Evolutionary conservation across 2,888 invertebrate species (phyloP), one percentile per base, ranked within the genome.

Genomic region (Meteorus colon): DNA sequence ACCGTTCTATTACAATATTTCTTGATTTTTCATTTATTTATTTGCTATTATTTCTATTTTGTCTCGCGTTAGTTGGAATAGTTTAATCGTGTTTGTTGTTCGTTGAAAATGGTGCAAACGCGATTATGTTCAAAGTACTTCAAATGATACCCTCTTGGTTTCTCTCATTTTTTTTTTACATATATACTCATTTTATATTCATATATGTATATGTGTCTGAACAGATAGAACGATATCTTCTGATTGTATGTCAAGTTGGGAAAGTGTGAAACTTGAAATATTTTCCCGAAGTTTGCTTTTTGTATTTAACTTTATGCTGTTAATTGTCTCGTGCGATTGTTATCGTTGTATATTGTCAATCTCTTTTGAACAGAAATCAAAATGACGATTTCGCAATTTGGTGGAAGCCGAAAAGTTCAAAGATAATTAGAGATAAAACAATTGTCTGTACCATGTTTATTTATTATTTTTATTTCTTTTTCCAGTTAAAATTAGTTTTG

Each of bases 91-190:
- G 75, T 78, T 79, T 77, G 72, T 73, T 63, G 73, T 76, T 81
- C 74, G 73, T 76, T 79, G 73, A 77, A 74, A 77, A 80, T 73
- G 60, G 16, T 76, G 62, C 12, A 51, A 80, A 74, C 76, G 77
- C 66, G 55, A 60, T 68, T 75, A 65, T 62, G 31, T 4, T 19
- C 19, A 6, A 55, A 8, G 19, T 55, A 55, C n/a, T 24, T 55
- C n/a, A 19, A 55, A 55, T 55, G 8, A 19, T 55, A 24, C n/a
- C 55, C n/a, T 19, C n/a, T 55, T 55, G 19, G 55, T 55, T 55
- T 76, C 76, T 67, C 12, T 29, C 12, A 27, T 62, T 29, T 62
- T 62, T 29, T 62, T 31, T 62, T n/a, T 62, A 27, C n/a, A 10
- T 62, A 2, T 62, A 2, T 62, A 62, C 10, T n/a, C 29, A 29